Evolutionary conservation across 2,888 invertebrate species (phyloP).

Genomic region (Noctua comes): DNA sequence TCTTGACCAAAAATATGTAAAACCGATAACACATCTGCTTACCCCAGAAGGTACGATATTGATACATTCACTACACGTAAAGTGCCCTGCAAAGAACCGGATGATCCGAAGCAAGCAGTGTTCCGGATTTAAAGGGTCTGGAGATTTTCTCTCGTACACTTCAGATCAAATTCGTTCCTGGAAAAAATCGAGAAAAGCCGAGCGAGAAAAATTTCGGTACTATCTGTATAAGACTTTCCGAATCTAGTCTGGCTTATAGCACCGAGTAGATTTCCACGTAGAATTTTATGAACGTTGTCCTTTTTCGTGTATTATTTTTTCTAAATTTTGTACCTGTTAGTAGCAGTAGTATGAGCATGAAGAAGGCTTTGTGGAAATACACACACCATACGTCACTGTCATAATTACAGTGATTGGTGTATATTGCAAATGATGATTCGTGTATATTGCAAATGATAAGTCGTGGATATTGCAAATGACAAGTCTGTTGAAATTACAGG

Average conservation of each 20-base stretch:
- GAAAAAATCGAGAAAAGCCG: slow-evolving; percentile 38
- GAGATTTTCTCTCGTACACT: slow-evolving; percentile 52
- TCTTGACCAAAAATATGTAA: neutral
- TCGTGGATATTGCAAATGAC: too few species aligned
- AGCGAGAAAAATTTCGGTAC: slow-evolving; percentile 6
- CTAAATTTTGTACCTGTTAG: neutral
- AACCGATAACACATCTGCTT: slow-evolving; percentile 32
- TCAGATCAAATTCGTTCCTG: slow-evolving; percentile 41
- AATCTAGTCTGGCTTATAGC: slow-evolving; percentile 7
- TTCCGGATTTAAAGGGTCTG: slow-evolving; percentile 50
- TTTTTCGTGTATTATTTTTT: neutral
- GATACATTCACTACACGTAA: slow-evolving; percentile 39
- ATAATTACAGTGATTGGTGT: too few species aligned
- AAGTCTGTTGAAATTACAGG: too few species aligned
- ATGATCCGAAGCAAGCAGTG: slow-evolving; percentile 45
- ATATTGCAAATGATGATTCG: too few species aligned
- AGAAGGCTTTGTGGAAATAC: too few species aligned
- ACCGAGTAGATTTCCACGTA: slow-evolving; percentile 13
- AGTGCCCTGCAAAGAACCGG: slow-evolving; percentile 53
- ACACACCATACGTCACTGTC: too few species aligned
- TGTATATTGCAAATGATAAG: too few species aligned
- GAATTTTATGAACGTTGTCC: neutral
- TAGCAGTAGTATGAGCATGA: too few species aligned
- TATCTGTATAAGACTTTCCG: slow-evolving; percentile 23
- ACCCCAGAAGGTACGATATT: slow-evolving; percentile 10